Evolutionary conservation across 2,888 invertebrate species (phyloP).

Genomic region (Diarsia rubi): DNA sequence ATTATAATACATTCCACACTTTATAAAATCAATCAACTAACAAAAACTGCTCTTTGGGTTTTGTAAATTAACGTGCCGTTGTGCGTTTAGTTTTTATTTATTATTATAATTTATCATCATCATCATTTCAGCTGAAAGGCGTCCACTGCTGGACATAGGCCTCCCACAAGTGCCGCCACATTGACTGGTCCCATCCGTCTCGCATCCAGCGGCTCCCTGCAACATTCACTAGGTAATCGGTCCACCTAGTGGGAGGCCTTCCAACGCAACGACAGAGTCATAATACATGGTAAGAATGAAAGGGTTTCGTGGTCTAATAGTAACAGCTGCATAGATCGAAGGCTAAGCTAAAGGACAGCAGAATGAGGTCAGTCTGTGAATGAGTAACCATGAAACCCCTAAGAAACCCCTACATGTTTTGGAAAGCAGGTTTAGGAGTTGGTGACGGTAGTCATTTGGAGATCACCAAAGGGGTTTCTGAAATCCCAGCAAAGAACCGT

Average conservation of each 20-base stretch:
- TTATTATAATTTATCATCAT: neutral
- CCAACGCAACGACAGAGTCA: too few species aligned
- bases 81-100: neutral
- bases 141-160: too few species aligned
- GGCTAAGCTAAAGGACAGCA: neutral
- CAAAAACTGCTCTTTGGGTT: conserved; percentile 40
- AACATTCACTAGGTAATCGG: too few species aligned
- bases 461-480: too few species aligned
- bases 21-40: conserved; percentile 62
- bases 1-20: conserved; percentile 63
- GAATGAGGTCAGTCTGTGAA: neutral
- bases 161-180: too few species aligned
- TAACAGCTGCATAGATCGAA: neutral
- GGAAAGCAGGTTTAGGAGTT: neutral
- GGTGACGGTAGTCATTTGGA: too few species aligned
- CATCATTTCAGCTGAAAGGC: too few species aligned
- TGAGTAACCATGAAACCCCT: too few species aligned
- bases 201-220: too few species aligned
- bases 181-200: too few species aligned
- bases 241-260: too few species aligned
- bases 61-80: conserved; percentile 27
- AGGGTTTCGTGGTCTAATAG: neutral
- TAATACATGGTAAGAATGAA: neutral
- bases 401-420: neutral
- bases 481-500: too few species aligned